phyloP scores from a whole-genome alignment of 2,888 invertebrate genomes.

The Tiliacea citrago region DNA sequence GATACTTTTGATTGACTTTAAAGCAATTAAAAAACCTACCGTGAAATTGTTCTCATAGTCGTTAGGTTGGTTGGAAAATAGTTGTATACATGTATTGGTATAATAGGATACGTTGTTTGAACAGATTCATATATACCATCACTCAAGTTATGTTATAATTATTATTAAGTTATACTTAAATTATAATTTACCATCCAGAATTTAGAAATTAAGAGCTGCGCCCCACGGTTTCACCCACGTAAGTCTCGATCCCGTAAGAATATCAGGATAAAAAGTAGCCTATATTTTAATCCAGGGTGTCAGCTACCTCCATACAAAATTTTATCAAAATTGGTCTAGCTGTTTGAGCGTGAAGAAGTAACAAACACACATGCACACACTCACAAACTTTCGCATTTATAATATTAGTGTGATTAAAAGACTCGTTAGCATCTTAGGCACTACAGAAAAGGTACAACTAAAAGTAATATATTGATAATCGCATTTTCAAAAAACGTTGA shows the following conservation, averaged over 20 bases:
- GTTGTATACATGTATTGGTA: neutral
- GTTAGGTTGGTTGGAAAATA: neutral
- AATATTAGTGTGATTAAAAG: too few relatives aligned
- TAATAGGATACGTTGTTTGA: neutral
- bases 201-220: neutral
- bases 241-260: too few relatives aligned
- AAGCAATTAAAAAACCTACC: slow-evolving; percentile 6
- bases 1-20: neutral
- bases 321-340: too few relatives aligned
- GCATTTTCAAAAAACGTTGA: neutral
- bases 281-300: too few relatives aligned
- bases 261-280: too few relatives aligned
- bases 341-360: too few relatives aligned
- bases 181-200: neutral
- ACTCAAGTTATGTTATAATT: neutral
- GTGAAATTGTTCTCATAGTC: slow-evolving; percentile 19
- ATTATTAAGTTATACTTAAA: neutral
- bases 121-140: neutral
- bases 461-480: neutral
- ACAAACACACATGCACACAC: too few relatives aligned
- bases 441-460: neutral
- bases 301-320: too few relatives aligned
- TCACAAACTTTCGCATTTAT: too few relatives aligned
- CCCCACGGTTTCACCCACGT: too few relatives aligned
- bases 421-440: neutral